Evolutionary conservation across 1,140 invertebrate species (phyloP).

Genomic region (Monomorium pharaonis): DNA sequence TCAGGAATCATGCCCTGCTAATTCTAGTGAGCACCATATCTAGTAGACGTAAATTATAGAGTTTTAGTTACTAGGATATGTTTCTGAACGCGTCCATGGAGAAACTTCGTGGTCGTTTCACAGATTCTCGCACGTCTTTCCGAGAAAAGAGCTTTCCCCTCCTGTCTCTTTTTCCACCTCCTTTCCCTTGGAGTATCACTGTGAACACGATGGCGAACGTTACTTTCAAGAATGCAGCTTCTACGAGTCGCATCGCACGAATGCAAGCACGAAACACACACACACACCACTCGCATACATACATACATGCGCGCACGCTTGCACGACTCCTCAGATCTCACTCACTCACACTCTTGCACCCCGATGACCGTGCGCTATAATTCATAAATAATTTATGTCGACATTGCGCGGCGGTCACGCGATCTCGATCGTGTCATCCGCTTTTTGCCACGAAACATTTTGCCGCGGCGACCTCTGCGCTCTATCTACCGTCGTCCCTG

Average conservation of each 20-base stretch:
- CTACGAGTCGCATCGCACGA: neutral
- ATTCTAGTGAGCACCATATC: no score
- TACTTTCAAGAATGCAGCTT: neutral
- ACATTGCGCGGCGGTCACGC: conserved; percentile 57
- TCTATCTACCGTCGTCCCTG: conserved; percentile 25
- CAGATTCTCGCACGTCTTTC: neutral
- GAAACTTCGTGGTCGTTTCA: conserved; percentile 14
- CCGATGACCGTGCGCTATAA: neutral
- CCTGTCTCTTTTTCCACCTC: neutral
- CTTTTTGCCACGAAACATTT: conserved; percentile 36
- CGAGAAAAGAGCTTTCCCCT: neutral
- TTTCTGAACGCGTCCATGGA: neutral
- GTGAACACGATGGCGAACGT: conserved; percentile 32
- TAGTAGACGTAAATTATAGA: no score
- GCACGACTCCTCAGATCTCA: neutral
- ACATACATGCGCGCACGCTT: neutral
- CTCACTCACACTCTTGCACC: neutral
- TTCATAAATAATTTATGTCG: conserved; percentile 69
- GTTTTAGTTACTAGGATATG: no score
- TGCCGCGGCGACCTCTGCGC: neutral
- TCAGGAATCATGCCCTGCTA: no score
- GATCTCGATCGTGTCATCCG: conserved; percentile 64
- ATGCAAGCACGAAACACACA: neutral
- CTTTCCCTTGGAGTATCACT: neutral
- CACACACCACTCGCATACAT: neutral